phyloP scores from a whole-genome alignment of 2,888 invertebrate genomes.

The Mimumesa dahlbomi region DNA sequence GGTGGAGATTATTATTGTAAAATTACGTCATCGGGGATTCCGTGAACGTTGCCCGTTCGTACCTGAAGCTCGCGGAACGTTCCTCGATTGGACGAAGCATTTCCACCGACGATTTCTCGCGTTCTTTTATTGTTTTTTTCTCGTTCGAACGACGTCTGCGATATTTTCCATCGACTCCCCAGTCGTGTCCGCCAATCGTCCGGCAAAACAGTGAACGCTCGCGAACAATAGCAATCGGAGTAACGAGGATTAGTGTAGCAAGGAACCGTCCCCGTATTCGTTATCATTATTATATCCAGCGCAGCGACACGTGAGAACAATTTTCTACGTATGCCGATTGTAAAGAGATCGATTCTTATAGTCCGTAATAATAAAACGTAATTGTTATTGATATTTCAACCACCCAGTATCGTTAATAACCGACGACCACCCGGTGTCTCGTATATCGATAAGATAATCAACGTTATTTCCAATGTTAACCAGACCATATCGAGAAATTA shows the following conservation, averaged over 20 bases:
- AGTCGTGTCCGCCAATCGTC: background rate
- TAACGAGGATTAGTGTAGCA: constrained; percentile 23
- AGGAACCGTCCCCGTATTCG: constrained; percentile 49
- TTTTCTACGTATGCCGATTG: constrained; percentile 69
- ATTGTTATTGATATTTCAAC: constrained; percentile 67
- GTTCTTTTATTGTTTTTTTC: background rate
- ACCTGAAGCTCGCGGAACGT: background rate
- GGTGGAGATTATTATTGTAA: too few relatives aligned
- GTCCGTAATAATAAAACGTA: constrained; percentile 69
- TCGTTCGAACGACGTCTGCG: too few relatives aligned
- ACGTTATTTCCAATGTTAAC: too few relatives aligned
- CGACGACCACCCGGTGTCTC: too few relatives aligned
- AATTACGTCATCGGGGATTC: too few relatives aligned
- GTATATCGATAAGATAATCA: too few relatives aligned
- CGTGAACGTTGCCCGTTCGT: too few relatives aligned
- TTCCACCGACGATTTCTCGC: background rate
- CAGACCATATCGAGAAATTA: too few relatives aligned
- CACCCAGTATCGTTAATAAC: too few relatives aligned
- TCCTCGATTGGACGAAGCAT: background rate
- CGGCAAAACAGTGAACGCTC: background rate
- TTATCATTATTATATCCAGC: constrained; percentile 34
- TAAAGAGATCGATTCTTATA: constrained; percentile 70
- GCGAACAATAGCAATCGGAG: background rate
- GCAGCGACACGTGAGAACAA: constrained; percentile 46
- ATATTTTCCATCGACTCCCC: too few relatives aligned